A percentile compares a stretch with the other conserved stretches of the same genome.
Conservation (phyloP, 2,888 invertebrate species). For the Siphlonurus alternatus region DNA sequence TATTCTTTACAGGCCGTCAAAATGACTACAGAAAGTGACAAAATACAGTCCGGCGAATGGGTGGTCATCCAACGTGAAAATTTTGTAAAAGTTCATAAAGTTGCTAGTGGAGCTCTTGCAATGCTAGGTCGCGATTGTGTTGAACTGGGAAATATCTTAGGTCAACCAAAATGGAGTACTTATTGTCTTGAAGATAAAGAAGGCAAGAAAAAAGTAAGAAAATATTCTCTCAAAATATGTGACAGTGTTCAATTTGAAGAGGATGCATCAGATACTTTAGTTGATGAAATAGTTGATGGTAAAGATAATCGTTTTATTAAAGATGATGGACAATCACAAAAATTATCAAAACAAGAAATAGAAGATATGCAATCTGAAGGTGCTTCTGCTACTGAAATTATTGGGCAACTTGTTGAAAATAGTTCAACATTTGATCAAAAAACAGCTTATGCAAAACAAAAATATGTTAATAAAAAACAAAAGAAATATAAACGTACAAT, state of each 20-base stretch:
- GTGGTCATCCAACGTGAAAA: neutral
- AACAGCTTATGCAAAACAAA: constrained; percentile 57
- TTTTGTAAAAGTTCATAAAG: neutral
- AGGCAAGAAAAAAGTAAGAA: neutral
- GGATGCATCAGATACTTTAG: neutral
- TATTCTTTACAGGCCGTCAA: neutral
- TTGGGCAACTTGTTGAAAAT: constrained; percentile 73
- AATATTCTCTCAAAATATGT: neutral
- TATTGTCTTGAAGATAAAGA: neutral
- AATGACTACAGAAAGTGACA: neutral
- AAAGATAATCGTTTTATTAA: constrained; percentile 69
- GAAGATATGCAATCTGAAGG: constrained; percentile 58
- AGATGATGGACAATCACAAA: constrained; percentile 67
- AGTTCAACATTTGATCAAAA: constrained; percentile 80
- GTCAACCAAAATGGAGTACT: neutral
- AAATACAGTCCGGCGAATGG: neutral
- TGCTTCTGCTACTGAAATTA: constrained; percentile 61
- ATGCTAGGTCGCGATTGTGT: neutral
- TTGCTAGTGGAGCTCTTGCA: neutral
- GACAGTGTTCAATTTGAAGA: neutral
- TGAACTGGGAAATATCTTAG: neutral
- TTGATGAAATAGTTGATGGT: constrained; percentile 36
- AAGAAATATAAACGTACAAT: constrained; percentile 80
- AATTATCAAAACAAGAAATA: constrained; percentile 68
- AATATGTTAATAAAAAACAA: constrained; percentile 85